A percentile compares a stretch with the other conserved stretches of the same genome.
phyloP scores from a whole-genome alignment of 1,140 invertebrate species.

The Sinella curviseta region DNA sequence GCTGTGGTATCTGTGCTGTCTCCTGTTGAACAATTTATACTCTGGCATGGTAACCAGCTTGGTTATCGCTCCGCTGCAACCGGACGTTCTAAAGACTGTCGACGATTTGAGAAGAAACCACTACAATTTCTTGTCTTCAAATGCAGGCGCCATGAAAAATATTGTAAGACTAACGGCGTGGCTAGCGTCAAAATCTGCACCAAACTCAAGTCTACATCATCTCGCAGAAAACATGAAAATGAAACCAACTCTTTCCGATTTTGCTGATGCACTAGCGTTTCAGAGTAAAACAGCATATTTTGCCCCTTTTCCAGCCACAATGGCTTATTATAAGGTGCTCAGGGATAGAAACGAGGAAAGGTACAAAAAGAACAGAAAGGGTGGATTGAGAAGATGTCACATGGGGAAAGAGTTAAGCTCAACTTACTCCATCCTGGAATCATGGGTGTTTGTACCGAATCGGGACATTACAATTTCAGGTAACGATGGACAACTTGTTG shows the following conservation, averaged over 20 bases:
- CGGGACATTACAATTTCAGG: not conserved
- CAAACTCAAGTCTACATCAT: not conserved
- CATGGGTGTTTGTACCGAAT: not conserved
- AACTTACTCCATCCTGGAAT: not conserved
- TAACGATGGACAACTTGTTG: not conserved
- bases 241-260: not conserved
- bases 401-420: not conserved
- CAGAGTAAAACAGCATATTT: not conserved
- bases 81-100: not conserved
- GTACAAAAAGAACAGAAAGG: not conserved
- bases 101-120: not conserved
- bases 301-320: not conserved
- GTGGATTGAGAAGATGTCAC: not conserved
- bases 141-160: not conserved
- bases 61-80: not conserved
- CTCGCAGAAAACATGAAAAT: not conserved
- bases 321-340: not conserved
- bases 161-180: not conserved
- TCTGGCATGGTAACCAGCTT: not conserved
- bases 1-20: not conserved
- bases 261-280: not conserved
- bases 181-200: not conserved
- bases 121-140: not conserved
- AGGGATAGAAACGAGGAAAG: not conserved
- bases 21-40: constrained; percentile 3